Evolutionary conservation across 2,113 vertebrate genomes (phyloP), one percentile per base, ranked within the genome.

Genomic region (Prochilodus magdalenae): DNA sequence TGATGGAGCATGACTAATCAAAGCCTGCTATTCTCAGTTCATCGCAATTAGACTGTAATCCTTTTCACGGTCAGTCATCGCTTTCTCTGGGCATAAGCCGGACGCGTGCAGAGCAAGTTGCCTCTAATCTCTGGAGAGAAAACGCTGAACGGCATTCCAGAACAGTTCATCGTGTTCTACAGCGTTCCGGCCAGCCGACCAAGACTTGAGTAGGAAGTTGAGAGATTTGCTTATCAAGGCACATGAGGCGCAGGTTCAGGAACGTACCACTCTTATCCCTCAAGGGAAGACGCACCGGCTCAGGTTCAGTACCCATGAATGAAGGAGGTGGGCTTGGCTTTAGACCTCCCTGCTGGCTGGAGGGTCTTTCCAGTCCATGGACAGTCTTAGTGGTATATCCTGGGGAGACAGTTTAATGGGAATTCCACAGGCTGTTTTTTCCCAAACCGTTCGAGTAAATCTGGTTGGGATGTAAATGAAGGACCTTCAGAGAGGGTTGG

Each of bases 11-110:
- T 57, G 77, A 83, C 40, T 67, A 70, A 53, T 62, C 33, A 80
- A 72, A 84, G 66, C 57, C 62, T 62, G 26, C 29, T 55, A 40
- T 40, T 59, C 22, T 84, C 85, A 88, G 85, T 85, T 81, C 40
- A 73, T 73, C 62, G 26, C 73, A 70, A 77, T 73, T 51, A 62
- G 73, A 51, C 24, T 15, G 65, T 87, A 91, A 90, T 90, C 89
- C 85, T 83, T 62, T 81, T 80, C 83, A 85, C 75, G 80, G 77
- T 77, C 20, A 27, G 79, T 75, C 20, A 27, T 26, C 75, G 79
- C 5, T 77, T 89, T 85, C 16, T 7, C 49, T 51, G 49, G 15
- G 2, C 49, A 51, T 15, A 15, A 51, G 49, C 49, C 49, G 40
- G 40, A 44, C 40, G 8, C 40, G 11, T 44, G 8, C 55, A 18